Evolutionary conservation across 2,113 vertebrate genomes (phyloP), one percentile per base, ranked within the genome.

Genomic region (Colossoma macropomum): DNA sequence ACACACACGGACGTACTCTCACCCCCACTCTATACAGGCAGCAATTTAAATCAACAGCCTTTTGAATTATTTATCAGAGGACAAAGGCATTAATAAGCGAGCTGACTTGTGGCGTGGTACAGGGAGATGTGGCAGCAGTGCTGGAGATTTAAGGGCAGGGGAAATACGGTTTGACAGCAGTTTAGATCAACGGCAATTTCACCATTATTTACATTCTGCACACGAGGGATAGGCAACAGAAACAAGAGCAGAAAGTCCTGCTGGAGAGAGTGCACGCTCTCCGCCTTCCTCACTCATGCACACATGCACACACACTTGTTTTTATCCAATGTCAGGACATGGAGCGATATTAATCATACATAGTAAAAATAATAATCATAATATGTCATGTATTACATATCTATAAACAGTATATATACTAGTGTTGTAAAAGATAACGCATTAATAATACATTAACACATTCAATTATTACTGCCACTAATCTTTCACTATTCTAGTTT

Each of bases 111-210:
- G 86, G 86, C 85, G 88, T 88, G 73, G 91, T 92, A 91, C 87
- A 77, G 88, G 90, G 87, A 88, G 90, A 91, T 90, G 90, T 87
- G 89, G 89, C 86, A 85, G 88, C 86, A 86, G 90, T 87, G 90
- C 82, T 78, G 80, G 89, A 94, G 92, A 93, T 94, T 94, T 93
- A 92, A 92, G 89, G 88, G 90, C 89, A 77, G 79, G 82, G 88
- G 86, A 92, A 93, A 94, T 92, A 90, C 92, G 88, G 91, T 90
- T 92, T 92, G 93, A 95, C 94, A 92, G 92, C 88, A 91, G 93
- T 92, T 92, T 92, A 91, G 92, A 93, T 90, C 88, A 85, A 90
- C 90, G 89, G 89, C 93, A 91, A 90, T 66, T 72, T 77, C 80
- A 85, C 88, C 89, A 91, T 81, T 85, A 86, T 94, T 93, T 91